These are phyloP conservation scores for Agrochola circellaris DNA, from an alignment of 2,888 invertebrate species.

Conservation along the genomic window DNA sequence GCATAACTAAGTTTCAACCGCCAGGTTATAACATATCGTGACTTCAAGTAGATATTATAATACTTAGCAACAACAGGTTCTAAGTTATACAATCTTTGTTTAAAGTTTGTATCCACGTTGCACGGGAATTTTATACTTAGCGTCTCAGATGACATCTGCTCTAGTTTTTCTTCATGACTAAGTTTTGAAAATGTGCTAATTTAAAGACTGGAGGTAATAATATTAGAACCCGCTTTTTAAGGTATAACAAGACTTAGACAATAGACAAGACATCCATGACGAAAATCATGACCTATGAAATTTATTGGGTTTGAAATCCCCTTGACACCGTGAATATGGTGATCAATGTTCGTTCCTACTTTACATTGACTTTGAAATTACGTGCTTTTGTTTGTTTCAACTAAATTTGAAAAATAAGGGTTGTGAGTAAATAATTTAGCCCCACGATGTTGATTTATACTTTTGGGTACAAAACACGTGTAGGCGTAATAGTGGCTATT, in stretches of 20 bases:
- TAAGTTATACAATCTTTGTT: constrained; percentile 2
- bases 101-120: constrained; percentile 4
- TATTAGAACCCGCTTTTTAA: neutral
- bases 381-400: neutral
- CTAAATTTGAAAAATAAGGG: neutral
- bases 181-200: neutral
- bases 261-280: neutral
- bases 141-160: neutral
- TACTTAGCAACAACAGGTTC: neutral
- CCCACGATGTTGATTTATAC: constrained; percentile 6
- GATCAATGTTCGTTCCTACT: neutral
- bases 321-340: neutral
- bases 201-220: neutral
- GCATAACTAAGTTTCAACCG: neutral
- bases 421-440: constrained; percentile 14
- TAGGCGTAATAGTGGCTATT: constrained; percentile 26
- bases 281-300: neutral
- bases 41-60: neutral
- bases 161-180: constrained; percentile 5
- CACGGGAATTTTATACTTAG: constrained; percentile 20
- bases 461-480: constrained; percentile 1
- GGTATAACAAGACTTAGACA: neutral
- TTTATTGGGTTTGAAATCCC: neutral
- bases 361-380: neutral
- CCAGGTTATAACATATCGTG: neutral